phyloP scores from a whole-genome alignment of 2,888 invertebrate genomes.

The Abrostola triplasia region DNA sequence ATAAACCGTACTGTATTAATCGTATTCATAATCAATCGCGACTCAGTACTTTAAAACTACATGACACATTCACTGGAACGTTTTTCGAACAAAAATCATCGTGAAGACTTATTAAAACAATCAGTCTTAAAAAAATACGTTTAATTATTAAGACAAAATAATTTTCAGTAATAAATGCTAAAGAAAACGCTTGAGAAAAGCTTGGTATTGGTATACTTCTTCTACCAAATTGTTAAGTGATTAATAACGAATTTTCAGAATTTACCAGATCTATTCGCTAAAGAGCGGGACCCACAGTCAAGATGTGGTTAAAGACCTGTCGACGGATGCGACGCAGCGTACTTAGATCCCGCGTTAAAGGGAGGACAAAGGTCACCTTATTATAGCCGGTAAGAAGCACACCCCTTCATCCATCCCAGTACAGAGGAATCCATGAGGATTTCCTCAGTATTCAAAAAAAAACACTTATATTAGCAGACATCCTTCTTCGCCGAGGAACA shows the following conservation, averaged over 20 bases:
- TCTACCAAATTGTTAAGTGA: neutral
- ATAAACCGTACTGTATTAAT: conserved; percentile 40
- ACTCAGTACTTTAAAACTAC: conserved; percentile 57
- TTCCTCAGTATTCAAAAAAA: too few species aligned
- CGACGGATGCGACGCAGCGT: too few species aligned
- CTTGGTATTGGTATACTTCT: neutral
- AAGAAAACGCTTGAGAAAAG: neutral
- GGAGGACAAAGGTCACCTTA: too few species aligned
- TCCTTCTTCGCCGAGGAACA: too few species aligned
- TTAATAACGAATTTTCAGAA: neutral
- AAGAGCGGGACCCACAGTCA: too few species aligned
- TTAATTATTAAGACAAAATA: conserved; percentile 14
- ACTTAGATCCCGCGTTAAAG: too few species aligned
- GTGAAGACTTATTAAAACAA: conserved; percentile 36
- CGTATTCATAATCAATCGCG: conserved; percentile 70
- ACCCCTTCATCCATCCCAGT: too few species aligned
- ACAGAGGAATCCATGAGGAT: too few species aligned
- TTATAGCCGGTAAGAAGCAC: too few species aligned
- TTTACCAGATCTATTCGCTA: too few species aligned
- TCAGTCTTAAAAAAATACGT: conserved; percentile 61
- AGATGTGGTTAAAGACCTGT: too few species aligned
- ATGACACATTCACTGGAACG: conserved; percentile 20
- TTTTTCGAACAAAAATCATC: conserved; percentile 11
- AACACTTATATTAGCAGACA: too few species aligned
- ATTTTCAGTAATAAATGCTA: neutral